Percentiles rank a stretch among this genome's conserved stretches.
Evolutionary conservation across 2,797 vertebrate species (phyloP).

Genomic region (Arrhamphus sclerolepis): DNA sequence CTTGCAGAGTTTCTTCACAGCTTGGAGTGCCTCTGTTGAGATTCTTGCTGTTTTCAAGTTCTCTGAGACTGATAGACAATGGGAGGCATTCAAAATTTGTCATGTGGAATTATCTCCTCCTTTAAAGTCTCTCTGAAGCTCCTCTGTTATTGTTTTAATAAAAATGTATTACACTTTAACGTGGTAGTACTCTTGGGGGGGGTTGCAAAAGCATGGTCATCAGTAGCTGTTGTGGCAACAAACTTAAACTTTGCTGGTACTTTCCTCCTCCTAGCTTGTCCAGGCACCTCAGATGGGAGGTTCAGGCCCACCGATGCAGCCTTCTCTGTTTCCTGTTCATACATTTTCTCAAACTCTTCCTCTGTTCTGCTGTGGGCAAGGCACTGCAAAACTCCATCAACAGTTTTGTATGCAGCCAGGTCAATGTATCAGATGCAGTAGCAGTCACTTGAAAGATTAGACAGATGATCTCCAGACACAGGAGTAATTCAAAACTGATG

Average conservation of each 20-base stretch:
- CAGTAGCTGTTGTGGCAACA: background rate
- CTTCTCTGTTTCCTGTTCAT: conserved; percentile 30
- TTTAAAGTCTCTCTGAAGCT: background rate
- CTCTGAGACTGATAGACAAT: background rate
- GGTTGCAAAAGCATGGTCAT: background rate
- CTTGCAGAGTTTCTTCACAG: conserved; percentile 29
- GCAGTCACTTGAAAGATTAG: conserved; percentile 21
- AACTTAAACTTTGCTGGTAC: background rate
- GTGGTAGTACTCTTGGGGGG: background rate
- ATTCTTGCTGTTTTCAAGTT: conserved; percentile 15
- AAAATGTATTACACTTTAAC: background rate
- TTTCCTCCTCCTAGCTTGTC: background rate
- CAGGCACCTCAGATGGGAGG: background rate
- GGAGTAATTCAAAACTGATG: conserved; percentile 17
- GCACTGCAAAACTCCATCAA: conserved; percentile 18
- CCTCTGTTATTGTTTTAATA: background rate
- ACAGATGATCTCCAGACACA: conserved; percentile 25
- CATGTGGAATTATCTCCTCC: conserved; percentile 6
- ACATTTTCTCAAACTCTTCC: conserved; percentile 33
- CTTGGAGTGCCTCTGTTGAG: conserved; percentile 32
- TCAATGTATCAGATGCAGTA: conserved; percentile 12
- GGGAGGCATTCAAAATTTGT: conserved; percentile 11
- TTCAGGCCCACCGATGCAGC: conserved; percentile 29
- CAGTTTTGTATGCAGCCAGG: conserved; percentile 15
- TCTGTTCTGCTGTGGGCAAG: conserved; percentile 32